phyloP scores from a whole-genome alignment of 2,113 vertebrate genomes.

The Rhodinocichla rosea region DNA sequence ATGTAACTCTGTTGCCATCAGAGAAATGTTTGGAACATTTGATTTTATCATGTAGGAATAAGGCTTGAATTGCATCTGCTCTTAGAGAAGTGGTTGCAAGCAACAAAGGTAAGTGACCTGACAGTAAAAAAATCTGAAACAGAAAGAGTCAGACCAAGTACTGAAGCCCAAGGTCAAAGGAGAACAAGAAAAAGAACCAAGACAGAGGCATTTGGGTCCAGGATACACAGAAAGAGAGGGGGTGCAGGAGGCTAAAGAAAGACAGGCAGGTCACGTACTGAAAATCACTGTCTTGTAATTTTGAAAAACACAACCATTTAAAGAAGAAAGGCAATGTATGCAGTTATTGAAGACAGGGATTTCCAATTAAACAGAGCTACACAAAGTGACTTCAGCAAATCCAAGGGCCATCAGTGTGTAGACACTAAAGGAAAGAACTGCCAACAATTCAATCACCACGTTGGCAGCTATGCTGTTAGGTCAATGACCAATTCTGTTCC shows the following conservation, averaged over 20 bases:
- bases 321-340: not conserved
- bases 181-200: not conserved
- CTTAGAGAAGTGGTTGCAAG: not conserved
- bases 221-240: not conserved
- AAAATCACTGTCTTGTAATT: not conserved
- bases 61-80: not conserved
- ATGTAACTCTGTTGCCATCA: not conserved
- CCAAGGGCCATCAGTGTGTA: not conserved
- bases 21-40: not conserved
- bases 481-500: conserved; percentile 21
- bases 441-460: not conserved
- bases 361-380: not conserved
- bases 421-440: not conserved
- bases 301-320: not conserved
- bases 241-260: not conserved
- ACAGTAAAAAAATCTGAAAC: not conserved
- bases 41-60: not conserved
- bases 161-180: not conserved
- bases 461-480: not conserved
- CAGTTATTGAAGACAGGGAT: not conserved
- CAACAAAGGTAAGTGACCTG: not conserved
- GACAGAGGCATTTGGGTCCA: not conserved
- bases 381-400: not conserved
- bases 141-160: not conserved
- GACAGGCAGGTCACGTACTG: not conserved